Base-by-base conservation (phyloP, 2,888 invertebrate genomes). In the Leucozona laternaria region DNA sequence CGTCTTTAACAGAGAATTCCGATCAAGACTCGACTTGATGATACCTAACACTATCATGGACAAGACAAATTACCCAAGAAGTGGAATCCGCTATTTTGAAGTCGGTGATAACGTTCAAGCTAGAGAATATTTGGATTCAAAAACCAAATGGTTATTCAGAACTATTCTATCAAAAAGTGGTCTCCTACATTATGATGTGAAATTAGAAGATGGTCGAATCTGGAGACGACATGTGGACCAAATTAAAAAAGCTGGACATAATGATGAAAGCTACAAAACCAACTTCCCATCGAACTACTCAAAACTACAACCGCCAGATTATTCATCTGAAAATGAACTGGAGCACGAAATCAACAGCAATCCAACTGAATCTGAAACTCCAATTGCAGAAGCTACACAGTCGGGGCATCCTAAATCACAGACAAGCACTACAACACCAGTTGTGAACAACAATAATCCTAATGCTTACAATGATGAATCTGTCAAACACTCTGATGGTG, bases 151-250 rank as follows among this genome's bases (percentile, higher is more conserved):
- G 48, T 11, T 8, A 45, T 45, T 45, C 17, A 17, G 45, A 45
- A 45, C 45, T 45, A 8, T 45, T 45, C 17, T 45, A 48, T 20
- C 48, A 48, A 48, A 48, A 48, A 48, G 48, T 20, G 48, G 48
- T 10, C 20, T 20, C 11, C 48, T 48, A 43, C 48, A 17, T 48
- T 48, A 48, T 48, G 48, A 48, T 20, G 48, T 48, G 20, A 3
- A 48, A 48, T 20, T 48, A 20, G 48, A 48, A 48, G 48, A 48
- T 48, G 20, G 48, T 4, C 48, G 48, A 20, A 48, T 20, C 34
- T 34, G 28, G 28, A 28, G 28, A 6, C 28, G 28, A 28, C 28
- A 28, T 28, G 28, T 28, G 28, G 28, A 28, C 28, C 28, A 28
- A 28, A 28, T 28, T 28, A 3, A 28, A 28, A 28, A 28, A 28